Base-by-base conservation (phyloP, 2,888 invertebrate species). In the Periphyllus acericola region DNA sequence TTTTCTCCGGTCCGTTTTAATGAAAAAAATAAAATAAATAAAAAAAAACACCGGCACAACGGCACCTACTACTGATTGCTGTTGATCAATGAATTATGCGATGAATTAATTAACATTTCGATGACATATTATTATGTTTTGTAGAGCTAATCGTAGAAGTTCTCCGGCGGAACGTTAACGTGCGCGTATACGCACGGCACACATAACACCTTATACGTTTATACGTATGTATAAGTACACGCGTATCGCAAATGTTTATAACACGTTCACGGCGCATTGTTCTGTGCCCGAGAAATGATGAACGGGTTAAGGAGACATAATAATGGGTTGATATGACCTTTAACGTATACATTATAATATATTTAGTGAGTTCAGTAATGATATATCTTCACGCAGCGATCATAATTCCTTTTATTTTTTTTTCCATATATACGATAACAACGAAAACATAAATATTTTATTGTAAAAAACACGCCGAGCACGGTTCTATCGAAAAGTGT, bases 301-400 rank as follows among this genome's bases (percentile, higher is more conserved):
- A 66, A 80, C 66, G 80, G 36, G 36, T 66, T 9, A 66, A 80
- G 1, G 9, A 66, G 36, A 66, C 40, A 29, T 66, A 66, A 66
- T 80, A 66, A 80, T 80, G n/a, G 80, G 80, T 80, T 66, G n/a
- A n/a, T 29, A 19, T 40, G 36, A 66, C 66, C 60, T 80, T 40
- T 66, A 60, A 66, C 19, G 3, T 34, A 36, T 34, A 25, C n/a
- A 29, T 68, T 60, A 29, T n/a, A 66, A 46, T 19, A 66, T 66
- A 25, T 80, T 17, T 21, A 60, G 6, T 80, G 1, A 25, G 25
- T 74, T 25, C 32, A 17, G 74, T 66, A 80, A 80, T 66, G 60
- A 80, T 80, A 46, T 46, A n/a, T 25, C n/a, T 79, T 79, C 34
- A 8, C 5, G n/a, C n/a, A 36, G 36, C 17, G 60, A n/a, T n/a